Conservation (phyloP, 2,113 vertebrate species). For the Hippocampus mohnikei region DNA sequence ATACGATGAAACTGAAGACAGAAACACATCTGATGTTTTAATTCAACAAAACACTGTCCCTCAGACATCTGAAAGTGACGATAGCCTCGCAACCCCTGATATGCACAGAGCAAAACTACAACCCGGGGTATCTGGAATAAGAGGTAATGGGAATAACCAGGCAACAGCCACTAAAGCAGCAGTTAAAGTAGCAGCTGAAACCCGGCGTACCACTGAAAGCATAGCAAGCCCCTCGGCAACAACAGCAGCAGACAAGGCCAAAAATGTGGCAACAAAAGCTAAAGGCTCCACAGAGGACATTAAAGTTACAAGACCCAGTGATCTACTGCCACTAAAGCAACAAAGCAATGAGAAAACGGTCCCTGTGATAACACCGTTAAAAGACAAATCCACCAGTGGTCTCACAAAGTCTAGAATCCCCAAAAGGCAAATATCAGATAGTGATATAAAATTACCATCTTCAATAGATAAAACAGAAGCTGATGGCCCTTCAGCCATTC, state of each 20-base stretch:
- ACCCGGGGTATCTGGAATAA: slow-evolving; percentile 9
- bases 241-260: slow-evolving; percentile 45
- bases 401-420: slow-evolving; percentile 68
- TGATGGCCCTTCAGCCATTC: slow-evolving; percentile 7
- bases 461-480: slow-evolving; percentile 38
- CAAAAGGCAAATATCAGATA: slow-evolving; percentile 54
- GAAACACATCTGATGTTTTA: slow-evolving; percentile 12
- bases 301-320: slow-evolving; percentile 29
- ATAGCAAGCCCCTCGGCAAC: slow-evolving; percentile 42
- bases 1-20: slow-evolving; percentile 20
- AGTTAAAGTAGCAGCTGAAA: slow-evolving; percentile 40
- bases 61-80: slow-evolving; percentile 23
- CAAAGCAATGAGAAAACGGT: slow-evolving; percentile 33
- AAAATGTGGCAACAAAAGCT: slow-evolving; percentile 42
- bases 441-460: slow-evolving; percentile 49
- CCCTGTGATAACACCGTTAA: slow-evolving; percentile 42
- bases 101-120: slow-evolving; percentile 55
- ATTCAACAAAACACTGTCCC: slow-evolving; percentile 27
- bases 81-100: slow-evolving; percentile 25
- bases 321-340: slow-evolving; percentile 28
- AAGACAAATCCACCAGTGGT: slow-evolving; percentile 38
- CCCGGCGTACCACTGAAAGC: slow-evolving; percentile 15
- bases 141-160: slow-evolving; percentile 19
- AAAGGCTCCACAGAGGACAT: slow-evolving; percentile 41
- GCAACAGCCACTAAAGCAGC: slow-evolving; percentile 16